Base-by-base conservation (phyloP, 1,140 invertebrate species). In the Rhopalosiphum maidis region DNA sequence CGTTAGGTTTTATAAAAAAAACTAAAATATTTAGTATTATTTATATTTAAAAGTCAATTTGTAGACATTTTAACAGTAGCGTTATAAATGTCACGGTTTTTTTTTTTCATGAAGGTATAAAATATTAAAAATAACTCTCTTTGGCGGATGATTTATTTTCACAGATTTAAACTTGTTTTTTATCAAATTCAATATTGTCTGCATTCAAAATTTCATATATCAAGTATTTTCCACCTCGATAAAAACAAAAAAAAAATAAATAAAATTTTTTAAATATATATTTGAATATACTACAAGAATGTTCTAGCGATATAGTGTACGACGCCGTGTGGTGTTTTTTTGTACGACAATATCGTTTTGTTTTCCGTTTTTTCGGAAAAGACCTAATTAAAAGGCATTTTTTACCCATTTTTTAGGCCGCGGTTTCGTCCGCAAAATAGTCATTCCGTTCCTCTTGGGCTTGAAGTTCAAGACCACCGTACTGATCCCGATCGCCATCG, bases 391-490 rank as follows among this genome's bases (percentile, higher is more conserved):
- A 68, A 68, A n/a, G n/a, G 1, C 6, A 77, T 15, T 4, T 77
- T 77, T n/a, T 0, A 77, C 4, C n/a, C 0, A 18, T 41, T 88
- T 95, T 95, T 15, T 95, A 97, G 97, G 97, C 95, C 96, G 97
- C 94, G 97, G 97, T 94, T 97, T 98, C 95, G 97, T 98, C 43
- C 97, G 97, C 95, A 98, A 97, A 95, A 97, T 98, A 46, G 96
- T 98, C 94, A 96, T 98, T 93, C 97, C 97, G 37, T 98, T 98
- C 96, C 96, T 98, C 48, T 95, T 98, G 93, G 97, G 97, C 94
- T 95, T 98, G 93, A 98, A 98, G 95, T 97, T 98, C 95, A 98
- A 98, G 95, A 97, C 97, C 55, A 97, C 97, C 2, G 97, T 97
- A 30, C 95, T 98, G 94, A 97, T 98, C 23, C 97, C 97, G 0